phyloP scores from a whole-genome alignment of 2,888 invertebrate genomes.

The Meta bourneti region DNA sequence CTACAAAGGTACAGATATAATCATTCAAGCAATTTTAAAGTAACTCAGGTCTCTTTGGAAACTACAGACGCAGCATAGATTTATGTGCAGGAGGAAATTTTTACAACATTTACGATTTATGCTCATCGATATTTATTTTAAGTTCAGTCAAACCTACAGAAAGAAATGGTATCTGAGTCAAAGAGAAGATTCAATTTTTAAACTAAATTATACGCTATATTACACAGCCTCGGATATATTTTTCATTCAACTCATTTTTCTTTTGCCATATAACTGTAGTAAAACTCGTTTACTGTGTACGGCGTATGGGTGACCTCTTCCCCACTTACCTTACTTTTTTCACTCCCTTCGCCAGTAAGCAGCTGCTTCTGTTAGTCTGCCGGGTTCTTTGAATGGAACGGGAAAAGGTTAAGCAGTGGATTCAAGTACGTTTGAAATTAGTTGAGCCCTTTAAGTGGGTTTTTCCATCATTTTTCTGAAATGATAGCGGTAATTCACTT shows the following conservation, averaged over 20 bases:
- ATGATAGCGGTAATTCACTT: too few species aligned
- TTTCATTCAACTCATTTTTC: constrained; percentile 11
- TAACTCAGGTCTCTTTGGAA: too few species aligned
- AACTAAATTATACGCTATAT: too few species aligned
- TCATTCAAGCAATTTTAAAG: too few species aligned
- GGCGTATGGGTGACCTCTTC: constrained; percentile 39
- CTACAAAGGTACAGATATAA: too few species aligned
- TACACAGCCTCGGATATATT: background rate
- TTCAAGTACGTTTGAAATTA: background rate
- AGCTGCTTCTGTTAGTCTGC: constrained; percentile 27
- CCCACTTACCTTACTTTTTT: constrained; percentile 28
- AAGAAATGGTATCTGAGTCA: too few species aligned
- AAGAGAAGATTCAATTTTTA: too few species aligned
- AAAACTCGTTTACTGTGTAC: constrained; percentile 30
- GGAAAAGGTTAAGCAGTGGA: constrained; percentile 15
- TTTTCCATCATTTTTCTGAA: background rate
- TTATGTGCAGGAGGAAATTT: too few species aligned
- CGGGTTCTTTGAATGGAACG: constrained; percentile 8
- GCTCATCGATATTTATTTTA: too few species aligned
- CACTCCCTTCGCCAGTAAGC: background rate
- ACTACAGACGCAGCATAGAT: too few species aligned
- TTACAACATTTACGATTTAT: too few species aligned
- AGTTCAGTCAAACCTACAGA: too few species aligned
- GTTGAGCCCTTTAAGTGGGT: background rate
- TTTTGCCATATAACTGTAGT: constrained; percentile 20